Percentiles rank a stretch among this genome's conserved stretches.
phyloP scores from a whole-genome alignment of 2,888 invertebrate genomes.

The Didymodactylos carnosus region DNA sequence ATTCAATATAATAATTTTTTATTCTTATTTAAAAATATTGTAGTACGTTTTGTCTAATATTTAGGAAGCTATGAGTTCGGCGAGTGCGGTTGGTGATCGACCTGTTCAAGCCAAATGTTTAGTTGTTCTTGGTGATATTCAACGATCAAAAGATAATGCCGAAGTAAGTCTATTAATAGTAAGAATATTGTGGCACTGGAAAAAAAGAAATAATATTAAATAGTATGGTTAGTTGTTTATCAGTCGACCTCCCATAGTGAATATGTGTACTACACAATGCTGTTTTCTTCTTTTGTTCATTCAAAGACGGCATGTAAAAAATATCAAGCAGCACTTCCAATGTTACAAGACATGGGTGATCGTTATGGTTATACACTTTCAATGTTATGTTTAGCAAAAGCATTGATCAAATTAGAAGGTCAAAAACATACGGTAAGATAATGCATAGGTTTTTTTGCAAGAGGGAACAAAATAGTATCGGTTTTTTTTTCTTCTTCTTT shows the following conservation, averaged over 20 bases:
- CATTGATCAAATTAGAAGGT: conserved; percentile 19
- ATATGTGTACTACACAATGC: too few species aligned
- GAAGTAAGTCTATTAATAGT: too few species aligned
- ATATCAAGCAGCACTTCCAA: conserved; percentile 35
- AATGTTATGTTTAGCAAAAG: conserved; percentile 26
- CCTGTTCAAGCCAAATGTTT: conserved; percentile 36
- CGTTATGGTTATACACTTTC: conserved; percentile 32
- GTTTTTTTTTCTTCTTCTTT: neutral
- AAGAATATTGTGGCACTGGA: too few species aligned
- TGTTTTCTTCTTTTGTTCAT: neutral
- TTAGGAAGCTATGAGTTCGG: conserved; percentile 36
- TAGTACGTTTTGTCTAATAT: neutral
- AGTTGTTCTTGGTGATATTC: conserved; percentile 36
- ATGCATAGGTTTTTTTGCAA: conserved; percentile 14
- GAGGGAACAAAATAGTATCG: too few species aligned
- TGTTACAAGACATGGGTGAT: conserved; percentile 34
- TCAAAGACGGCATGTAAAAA: conserved; percentile 32
- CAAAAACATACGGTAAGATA: conserved; percentile 15
- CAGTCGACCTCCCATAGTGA: too few species aligned
- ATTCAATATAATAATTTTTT: neutral
- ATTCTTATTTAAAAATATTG: neutral
- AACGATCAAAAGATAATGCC: conserved; percentile 33
- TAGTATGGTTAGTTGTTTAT: neutral
- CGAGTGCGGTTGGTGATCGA: conserved; percentile 33
- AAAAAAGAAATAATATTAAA: neutral